Conservation (phyloP, 2,113 vertebrate species). For the Ciconia maguari region DNA sequence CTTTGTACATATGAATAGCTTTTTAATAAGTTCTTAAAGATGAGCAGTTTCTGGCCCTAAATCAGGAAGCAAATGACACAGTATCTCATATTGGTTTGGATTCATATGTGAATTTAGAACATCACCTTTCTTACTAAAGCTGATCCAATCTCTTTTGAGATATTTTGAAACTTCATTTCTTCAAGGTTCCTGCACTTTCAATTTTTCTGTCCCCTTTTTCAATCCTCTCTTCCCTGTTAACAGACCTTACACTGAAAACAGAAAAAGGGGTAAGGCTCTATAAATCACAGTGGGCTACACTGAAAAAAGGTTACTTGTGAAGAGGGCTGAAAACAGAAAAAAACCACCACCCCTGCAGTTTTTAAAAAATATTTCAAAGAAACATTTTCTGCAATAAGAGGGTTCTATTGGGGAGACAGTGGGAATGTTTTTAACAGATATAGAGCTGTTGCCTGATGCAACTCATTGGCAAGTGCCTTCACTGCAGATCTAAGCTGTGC, state of each 20-base stretch:
- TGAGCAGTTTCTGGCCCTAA: background rate
- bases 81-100: background rate
- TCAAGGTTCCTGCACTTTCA: background rate
- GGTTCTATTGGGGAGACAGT: fast-evolving
- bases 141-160: background rate
- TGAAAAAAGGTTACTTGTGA: background rate
- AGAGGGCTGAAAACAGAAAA: background rate
- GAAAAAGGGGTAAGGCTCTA: background rate
- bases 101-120: background rate
- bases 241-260: background rate
- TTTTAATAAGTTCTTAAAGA: background rate
- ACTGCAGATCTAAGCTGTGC: background rate
- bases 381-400: background rate
- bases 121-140: background rate
- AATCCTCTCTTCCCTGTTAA: background rate
- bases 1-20: background rate
- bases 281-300: background rate
- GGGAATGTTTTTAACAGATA: background rate
- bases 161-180: background rate
- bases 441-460: background rate
- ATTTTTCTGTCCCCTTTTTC: background rate
- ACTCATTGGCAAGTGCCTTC: background rate
- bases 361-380: background rate
- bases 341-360: background rate
- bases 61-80: background rate